These are phyloP conservation scores for Hoplodrina blanda DNA, from an alignment of 2,888 invertebrate species.

Conservation along the genomic window DNA sequence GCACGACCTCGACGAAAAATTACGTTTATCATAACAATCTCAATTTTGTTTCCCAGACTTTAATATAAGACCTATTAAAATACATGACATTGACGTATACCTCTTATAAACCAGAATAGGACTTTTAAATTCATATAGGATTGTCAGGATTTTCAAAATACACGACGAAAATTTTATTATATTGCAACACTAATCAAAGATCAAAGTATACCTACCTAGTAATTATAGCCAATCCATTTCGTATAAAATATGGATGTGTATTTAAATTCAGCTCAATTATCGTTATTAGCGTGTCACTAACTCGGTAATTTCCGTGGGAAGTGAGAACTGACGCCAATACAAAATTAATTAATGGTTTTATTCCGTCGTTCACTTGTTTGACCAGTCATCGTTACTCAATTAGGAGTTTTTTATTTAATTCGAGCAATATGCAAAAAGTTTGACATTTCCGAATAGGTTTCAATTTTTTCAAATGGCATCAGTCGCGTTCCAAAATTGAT, in stretches of 20 bases:
- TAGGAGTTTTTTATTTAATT: slow-evolving; percentile 57
- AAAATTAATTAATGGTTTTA: slow-evolving; percentile 77
- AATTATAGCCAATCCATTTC: slow-evolving; percentile 32
- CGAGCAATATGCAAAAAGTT: slow-evolving; percentile 37
- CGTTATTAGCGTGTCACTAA: slow-evolving; percentile 69
- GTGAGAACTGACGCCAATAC: slow-evolving; percentile 60
- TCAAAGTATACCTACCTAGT: not conserved
- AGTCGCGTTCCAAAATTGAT: slow-evolving; percentile 54
- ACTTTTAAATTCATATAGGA: not conserved
- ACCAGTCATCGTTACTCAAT: slow-evolving; percentile 76
- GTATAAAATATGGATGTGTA: slow-evolving; percentile 29
- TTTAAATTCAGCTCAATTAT: slow-evolving; percentile 49
- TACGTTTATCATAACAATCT: slow-evolving; percentile 58
- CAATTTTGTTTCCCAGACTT: slow-evolving; percentile 57
- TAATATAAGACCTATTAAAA: slow-evolving; percentile 51
- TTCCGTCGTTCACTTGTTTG: slow-evolving; percentile 67
- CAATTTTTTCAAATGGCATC: slow-evolving; percentile 21
- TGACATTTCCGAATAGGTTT: slow-evolving; percentile 35
- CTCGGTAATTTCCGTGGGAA: slow-evolving; percentile 66
- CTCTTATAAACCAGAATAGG: not conserved
- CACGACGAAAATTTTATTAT: not conserved
- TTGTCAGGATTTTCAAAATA: not conserved
- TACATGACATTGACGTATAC: slow-evolving; percentile 20
- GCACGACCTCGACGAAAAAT: slow-evolving; percentile 57
- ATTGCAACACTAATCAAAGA: slow-evolving; percentile 30